phyloP scores from a whole-genome alignment of 2,113 vertebrate species.

The Amia ocellicauda region DNA sequence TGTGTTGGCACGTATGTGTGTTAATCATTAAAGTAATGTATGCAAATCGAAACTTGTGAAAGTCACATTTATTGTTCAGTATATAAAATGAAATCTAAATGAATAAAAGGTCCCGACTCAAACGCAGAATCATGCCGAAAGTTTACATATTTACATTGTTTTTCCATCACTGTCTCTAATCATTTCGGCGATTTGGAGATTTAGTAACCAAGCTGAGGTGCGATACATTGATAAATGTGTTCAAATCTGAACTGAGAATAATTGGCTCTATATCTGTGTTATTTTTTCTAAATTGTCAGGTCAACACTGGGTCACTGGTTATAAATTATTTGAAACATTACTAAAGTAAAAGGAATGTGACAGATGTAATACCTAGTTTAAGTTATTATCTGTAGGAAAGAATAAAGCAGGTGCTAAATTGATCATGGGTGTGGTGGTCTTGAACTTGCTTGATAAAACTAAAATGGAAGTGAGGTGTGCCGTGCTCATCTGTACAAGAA shows the following conservation, averaged over 20 bases:
- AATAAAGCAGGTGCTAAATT: constrained; percentile 55
- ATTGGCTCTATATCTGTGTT: constrained; percentile 69
- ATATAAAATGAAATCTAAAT: too few species aligned
- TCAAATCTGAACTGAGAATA: constrained; percentile 59
- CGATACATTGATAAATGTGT: constrained; percentile 44
- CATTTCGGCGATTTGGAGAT: constrained; percentile 35
- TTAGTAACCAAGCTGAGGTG: constrained; percentile 51
- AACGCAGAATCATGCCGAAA: too few species aligned
- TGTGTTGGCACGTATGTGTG: too few species aligned
- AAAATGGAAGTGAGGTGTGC: too few species aligned
- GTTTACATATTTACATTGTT: too few species aligned
- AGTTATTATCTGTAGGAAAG: constrained; percentile 71
- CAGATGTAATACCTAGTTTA: constrained; percentile 70
- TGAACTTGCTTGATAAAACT: too few species aligned
- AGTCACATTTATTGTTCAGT: too few species aligned
- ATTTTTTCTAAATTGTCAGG: constrained; percentile 64
- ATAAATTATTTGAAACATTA: constrained; percentile 65
- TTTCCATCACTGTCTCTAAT: constrained; percentile 2
- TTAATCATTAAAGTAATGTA: too few species aligned
- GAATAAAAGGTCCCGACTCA: too few species aligned
- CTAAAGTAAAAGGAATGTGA: constrained; percentile 72
- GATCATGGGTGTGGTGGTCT: constrained; percentile 20
- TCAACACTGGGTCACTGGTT: constrained; percentile 62
- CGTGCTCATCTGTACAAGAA: too few species aligned
- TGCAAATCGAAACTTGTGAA: too few species aligned